Base-by-base conservation (phyloP, 2,113 vertebrate species). In the Sphaerodactylus townsendi region DNA sequence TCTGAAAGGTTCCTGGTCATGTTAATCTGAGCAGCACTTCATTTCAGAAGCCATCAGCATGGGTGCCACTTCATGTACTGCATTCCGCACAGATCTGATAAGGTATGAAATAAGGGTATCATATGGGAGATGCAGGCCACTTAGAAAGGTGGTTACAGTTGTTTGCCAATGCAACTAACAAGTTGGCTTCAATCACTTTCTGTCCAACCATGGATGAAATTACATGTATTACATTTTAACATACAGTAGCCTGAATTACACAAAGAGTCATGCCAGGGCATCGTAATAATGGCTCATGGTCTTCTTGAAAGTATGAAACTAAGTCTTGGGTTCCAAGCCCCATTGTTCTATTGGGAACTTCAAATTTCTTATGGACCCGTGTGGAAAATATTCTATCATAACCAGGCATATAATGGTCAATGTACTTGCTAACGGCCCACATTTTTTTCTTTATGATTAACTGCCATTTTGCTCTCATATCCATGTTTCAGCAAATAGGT, bases 191-290 rank as follows among this genome's bases (percentile, higher is more conserved):
- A 28, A 56, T 39, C 37, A 5, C 37, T 68, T 37, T 21, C 33
- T 68, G 11, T 68, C 30, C n/a, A 33, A 14, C 23, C 2, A 33
- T 93, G 65, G 88, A 17, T 90, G 90, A 93, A 93, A 79, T 92
- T 89, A 94, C 91, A 93, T 92, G 89, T 86, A 90, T 90, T 86
- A 89, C 87, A 91, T 94, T 91, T 87, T 92, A 87, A 90, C 10
- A 37, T 30, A 80, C 13, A 13, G 9, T 53, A 11, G 19, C 11
- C 2, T 70, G 79, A 39, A 28, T 15, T 37, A 19, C 19, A 56
- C 8, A 80, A 41, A 44, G 17, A 48, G 44, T 23, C 44, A 37
- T 8, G 68, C 19, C 9, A 71, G 23, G 50, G 56, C 19, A 44
- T 28, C 62, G 35, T 35, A 37, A 39, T 39, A 39, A 10, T 59